Evolutionary conservation across 2,797 vertebrate species (phyloP), one percentile per base, ranked within the genome.

Genomic region (Phalloptychus januarius): DNA sequence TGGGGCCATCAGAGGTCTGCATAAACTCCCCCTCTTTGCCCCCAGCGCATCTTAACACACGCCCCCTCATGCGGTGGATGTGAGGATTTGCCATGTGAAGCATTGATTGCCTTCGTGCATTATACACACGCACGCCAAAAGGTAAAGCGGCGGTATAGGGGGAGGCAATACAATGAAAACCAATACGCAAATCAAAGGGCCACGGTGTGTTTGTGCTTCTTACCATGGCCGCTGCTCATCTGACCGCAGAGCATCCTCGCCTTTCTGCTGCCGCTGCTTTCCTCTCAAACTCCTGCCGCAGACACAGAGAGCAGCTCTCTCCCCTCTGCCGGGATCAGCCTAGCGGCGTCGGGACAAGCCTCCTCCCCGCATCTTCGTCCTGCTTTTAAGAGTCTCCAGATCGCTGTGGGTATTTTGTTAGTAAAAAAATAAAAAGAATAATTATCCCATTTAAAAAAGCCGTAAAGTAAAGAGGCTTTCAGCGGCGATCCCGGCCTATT

Each of bases 181-280:
- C 0, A 31, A n/a, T 3, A 7, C 12, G 18, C 12, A 5, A 6
- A 23, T 23, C 12, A 12, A 33, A 25, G 48, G 44, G 44, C 56
- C 16, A 11, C 15, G 12, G 44, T 23, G 50, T 8, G 36, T 33
- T 10, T 76, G 71, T 48, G 78, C 70, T 13, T 36, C 90, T 87
- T 86, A 94, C 93, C 92, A 88, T 89, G 28, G 45, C 91, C 86
- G 86, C 88, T 20, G 87, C 86, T 90, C 87, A 88, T 92, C 88
- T 38, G 77, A 70, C 56, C 80, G 58, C 84, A 18, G 61, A 86
- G 87, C 86, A 92, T 90, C 87, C 75, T 81, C 80, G 33, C 80
- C 76, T 84, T 79, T 65, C 74, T 67, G 50, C 75, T 71, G 63
- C 36, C 38, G 50, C 75, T 69, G 63, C 36, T 13, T 25, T 42